Evolutionary conservation across 2,113 vertebrate species (phyloP), one percentile per base, ranked within the genome.

Genomic region (Tenebrosternarchus preto): DNA sequence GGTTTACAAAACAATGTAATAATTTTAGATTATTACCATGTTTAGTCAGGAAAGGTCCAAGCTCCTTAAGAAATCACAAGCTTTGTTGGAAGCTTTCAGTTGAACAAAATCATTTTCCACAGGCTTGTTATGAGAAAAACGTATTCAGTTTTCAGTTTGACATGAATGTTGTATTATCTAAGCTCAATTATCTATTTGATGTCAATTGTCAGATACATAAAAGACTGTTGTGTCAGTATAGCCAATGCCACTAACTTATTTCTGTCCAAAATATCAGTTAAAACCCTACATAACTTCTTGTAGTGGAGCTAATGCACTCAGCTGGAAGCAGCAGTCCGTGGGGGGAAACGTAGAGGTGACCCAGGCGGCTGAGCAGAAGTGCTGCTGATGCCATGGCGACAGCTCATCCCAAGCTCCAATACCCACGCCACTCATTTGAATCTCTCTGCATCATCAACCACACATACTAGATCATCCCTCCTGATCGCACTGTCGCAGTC

Each of bases 371-470:
- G 43, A 50, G 8, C 43, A 15, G 71, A 67, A 80, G 27, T 77
- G 55, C 31, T 55, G 63, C 73, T 85, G 78, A 83, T 61, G 36
- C 29, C 60, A 22, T 31, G 27, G 24, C 83, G 76, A 85, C 78
- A 83, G 73, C 73, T 82, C 36, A 61, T 79, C 59, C 73, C 67
- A 82, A 76, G 80, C 77, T 80, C 46, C 71, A 80, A 69, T 73
- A 77, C 67, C 19, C 75, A 73, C 39, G 68, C 43, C 24, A 53
- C 59, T 83, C 71, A 78, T 83, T 78, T 80, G 53, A 70, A 84
- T 77, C 71, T 2, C 73, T n/a, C 39, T 73, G 56, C 39, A 73
- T 71, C 76, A 82, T 80, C 74, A 76, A 11, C 76, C 43, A 63
- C 73, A 86, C 78, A 84, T 83, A 82, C 75, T 78, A 73, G 46